Conservation (phyloP, 2,888 invertebrate species). For the Leucophora obtusa region DNA sequence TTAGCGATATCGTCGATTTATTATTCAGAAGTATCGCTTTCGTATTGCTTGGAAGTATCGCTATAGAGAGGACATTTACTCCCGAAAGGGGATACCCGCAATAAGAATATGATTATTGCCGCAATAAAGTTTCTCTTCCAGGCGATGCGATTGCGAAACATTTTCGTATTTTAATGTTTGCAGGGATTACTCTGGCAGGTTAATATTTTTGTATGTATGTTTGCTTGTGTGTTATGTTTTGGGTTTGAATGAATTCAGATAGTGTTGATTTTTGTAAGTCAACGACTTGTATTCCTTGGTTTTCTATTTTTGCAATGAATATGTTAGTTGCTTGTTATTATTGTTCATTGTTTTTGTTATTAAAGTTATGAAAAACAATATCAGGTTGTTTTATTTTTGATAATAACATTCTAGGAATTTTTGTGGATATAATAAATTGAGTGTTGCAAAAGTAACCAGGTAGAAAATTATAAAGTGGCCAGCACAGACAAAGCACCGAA, state of each 20-base stretch:
- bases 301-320: conserved; percentile 32
- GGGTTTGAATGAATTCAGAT: conserved; percentile 28
- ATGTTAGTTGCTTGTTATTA: conserved; percentile 12
- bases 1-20: no score
- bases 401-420: conserved; percentile 22
- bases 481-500: no score
- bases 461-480: no score
- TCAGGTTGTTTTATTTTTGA: conserved; percentile 17
- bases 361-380: conserved; percentile 37
- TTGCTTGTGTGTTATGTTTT: not conserved
- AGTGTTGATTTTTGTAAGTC: conserved; percentile 64
- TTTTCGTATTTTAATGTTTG: conserved; percentile 23
- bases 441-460: conserved; percentile 7
- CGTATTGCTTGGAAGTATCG: no score
- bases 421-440: conserved; percentile 40
- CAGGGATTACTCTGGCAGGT: conserved; percentile 19
- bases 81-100: no score
- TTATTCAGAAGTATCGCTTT: no score
- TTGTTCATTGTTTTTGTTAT: conserved; percentile 24
- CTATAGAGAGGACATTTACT: no score
- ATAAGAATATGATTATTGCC: no score
- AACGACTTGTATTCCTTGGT: conserved; percentile 54
- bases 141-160: no score
- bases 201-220: conserved; percentile 12
- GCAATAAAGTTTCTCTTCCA: no score